A percentile compares a stretch with the other conserved stretches of the same genome.
Conservation (phyloP, 2,113 vertebrate species). For the Cheirogaleus medius region DNA sequence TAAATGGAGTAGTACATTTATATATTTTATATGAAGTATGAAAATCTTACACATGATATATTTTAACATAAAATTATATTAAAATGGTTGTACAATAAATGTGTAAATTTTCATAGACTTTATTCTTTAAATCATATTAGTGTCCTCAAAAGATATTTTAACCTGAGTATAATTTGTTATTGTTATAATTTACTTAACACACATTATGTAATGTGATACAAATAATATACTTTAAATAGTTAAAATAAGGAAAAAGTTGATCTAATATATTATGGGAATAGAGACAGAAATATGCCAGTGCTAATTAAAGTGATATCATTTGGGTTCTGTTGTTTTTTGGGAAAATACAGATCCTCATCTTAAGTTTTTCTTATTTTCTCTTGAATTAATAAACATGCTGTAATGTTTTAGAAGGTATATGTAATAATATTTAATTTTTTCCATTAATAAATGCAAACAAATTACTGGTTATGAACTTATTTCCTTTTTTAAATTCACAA, state of each 20-base stretch:
- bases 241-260: neutral
- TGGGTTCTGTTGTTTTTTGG: neutral
- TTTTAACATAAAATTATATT: conserved; percentile 4
- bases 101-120: neutral
- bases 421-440: neutral
- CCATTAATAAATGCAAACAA: neutral
- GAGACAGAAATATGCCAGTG: neutral
- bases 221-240: neutral
- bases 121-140: neutral
- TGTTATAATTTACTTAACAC: conserved; percentile 19
- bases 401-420: conserved; percentile 22
- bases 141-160: neutral
- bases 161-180: neutral
- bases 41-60: neutral
- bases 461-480: neutral
- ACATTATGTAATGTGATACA: neutral
- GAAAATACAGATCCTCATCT: neutral
- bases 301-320: neutral
- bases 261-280: neutral
- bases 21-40: neutral
- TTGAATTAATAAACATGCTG: neutral
- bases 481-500: neutral
- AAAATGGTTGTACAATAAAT: conserved; percentile 20
- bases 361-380: neutral
- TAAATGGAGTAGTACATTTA: neutral